Evolutionary conservation across 2,888 invertebrate genomes (phyloP), one percentile per base, ranked within the genome.

Genomic region (Habrosyne pyritoides): DNA sequence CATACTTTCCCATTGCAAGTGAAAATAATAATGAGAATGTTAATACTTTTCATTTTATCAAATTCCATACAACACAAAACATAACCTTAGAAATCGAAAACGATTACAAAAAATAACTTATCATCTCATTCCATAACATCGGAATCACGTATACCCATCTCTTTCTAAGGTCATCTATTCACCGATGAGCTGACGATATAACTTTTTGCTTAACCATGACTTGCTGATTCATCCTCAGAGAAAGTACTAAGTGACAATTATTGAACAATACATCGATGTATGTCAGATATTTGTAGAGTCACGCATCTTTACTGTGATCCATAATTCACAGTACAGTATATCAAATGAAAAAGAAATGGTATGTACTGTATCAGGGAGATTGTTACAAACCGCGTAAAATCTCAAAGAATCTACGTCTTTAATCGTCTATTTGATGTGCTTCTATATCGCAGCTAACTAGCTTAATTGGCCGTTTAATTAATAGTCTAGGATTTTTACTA

Each of bases 21-120:
- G n/a, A 33, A 30, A 33, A 33, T 33, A 30, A 30, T 30, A 33
- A n/a, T 28, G 10, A 10, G 36, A 30, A 47, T 28, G 26, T 28
- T 36, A 8, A 2, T 36, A 36, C 36, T 36, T 36, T 42, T 42
- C n/a, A 18, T 42, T 18, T 42, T 8, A 42, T 42, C 12, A 6
- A 33, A 33, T 33, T 33, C 47, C 42, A 59, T 59, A 50, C 55
- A 56, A 57, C 59, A 52, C 56, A 61, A 57, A 59, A 63, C n/a
- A 59, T 59, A 59, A 64, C 60, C 64, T 57, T 64, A 63, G 68
- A 67, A 70, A 70, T 54, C 65, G 65, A 64, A 64, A 64, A 57
- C 60, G 61, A 64, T 65, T 64, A 33, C 62, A 52, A 54, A 61
- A 57, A 58, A 18, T 18, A 18, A 18, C 2, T 7, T 0, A 18